Evolutionary conservation across 2,113 vertebrate species (phyloP), one percentile per base, ranked within the genome.

Genomic region (Tachysurus fulvidraco): DNA sequence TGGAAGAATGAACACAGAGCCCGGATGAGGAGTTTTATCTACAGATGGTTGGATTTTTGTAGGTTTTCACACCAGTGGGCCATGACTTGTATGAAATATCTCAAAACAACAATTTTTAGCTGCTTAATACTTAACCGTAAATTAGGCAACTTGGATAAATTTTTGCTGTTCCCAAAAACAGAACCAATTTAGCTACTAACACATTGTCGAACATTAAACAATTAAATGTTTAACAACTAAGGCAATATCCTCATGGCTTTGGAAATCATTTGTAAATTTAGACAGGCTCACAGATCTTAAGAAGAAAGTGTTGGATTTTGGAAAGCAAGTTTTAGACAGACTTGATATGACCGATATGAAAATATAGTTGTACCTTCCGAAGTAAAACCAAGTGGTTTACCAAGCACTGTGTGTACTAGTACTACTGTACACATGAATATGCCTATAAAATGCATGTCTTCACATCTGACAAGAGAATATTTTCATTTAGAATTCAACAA

Each of bases 1-100:
- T 84, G 83, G 86, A 46, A 89, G 77, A 60, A 67, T 36, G 54
- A 82, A 50, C 41, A 81, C 30, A 84, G 14, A 85, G 64, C 59
- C 77, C 23, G 55, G n/a, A 76, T 76, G 10, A n/a, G 21, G 46
- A 36, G 52, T 80, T 88, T 50, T 25, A 73, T 30, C 57, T 65
- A 77, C 59, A 82, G 65, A 87, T 76, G 55, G 79, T 62, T 36
- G 28, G n/a, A 5, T 50, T 64, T 50, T 69, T 77, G 6, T 73
- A 21, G 9, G 5, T 41, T 59, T 60, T 25, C 28, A 57, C 28
- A 28, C 4, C 12, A 57, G 28, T 13, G 9, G 9, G 36, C 21
- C 19, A 73, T 46, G 41, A 46, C 30, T 14, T n/a, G 10, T 13
- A 21, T 23, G 10, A 46, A 46, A 44, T 23, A 4, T 23, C 41